These are phyloP conservation scores for Mythimna ferrago DNA, from an alignment of 2,888 invertebrate species.

Conservation along the genomic window DNA sequence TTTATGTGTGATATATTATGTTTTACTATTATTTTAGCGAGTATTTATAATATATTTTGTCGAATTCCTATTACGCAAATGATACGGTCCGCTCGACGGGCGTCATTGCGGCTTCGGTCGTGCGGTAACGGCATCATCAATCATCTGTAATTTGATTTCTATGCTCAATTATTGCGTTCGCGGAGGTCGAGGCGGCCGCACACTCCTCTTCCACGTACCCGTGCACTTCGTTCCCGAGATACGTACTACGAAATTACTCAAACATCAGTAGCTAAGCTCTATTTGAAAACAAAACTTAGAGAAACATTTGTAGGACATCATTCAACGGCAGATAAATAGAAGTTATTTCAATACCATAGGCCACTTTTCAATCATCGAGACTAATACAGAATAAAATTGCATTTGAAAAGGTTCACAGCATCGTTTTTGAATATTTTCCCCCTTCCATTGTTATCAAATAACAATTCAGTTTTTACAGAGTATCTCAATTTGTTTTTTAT, in stretches of 20 bases:
- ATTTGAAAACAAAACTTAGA: conserved; percentile 29
- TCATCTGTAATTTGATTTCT: conserved; percentile 91
- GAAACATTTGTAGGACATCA: neutral
- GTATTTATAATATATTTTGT: conserved; percentile 74
- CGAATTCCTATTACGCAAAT: conserved; percentile 87
- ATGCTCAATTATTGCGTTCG: conserved; percentile 90
- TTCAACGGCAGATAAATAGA: conserved; percentile 12
- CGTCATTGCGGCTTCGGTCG: conserved; percentile 87
- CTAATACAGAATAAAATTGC: conserved; percentile 45
- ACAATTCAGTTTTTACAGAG: conserved; percentile 61
- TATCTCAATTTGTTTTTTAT: conserved; percentile 64
- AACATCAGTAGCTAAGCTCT: conserved; percentile 62
- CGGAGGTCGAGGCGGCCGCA: conserved; percentile 85
- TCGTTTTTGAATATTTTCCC: conserved; percentile 45
- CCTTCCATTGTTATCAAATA: conserved; percentile 56
- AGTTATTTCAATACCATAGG: conserved; percentile 23
- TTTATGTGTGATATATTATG: conserved; percentile 31
- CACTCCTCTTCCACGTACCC: conserved; percentile 80
- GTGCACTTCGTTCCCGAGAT: conserved; percentile 73
- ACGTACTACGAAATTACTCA: conserved; percentile 64
- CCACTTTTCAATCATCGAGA: conserved; percentile 48
- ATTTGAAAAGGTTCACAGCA: conserved; percentile 27
- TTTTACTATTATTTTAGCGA: conserved; percentile 43
- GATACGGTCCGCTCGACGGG: conserved; percentile 84
- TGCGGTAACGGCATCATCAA: conserved; percentile 90